These are phyloP conservation scores for Parnassius orleans DNA, from an alignment of 2,888 invertebrate species.

Conservation along the genomic window DNA sequence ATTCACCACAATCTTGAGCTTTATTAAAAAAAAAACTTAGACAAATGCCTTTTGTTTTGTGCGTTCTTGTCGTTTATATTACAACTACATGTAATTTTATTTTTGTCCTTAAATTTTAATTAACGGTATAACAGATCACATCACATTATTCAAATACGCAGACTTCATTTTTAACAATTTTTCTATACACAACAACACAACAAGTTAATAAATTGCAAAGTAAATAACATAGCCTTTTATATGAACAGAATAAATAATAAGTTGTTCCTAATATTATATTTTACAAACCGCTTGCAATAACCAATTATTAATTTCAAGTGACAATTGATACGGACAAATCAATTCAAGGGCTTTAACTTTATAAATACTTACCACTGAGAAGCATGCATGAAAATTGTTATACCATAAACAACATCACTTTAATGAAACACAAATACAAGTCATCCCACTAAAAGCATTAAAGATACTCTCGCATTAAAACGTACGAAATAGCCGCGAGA, in stretches of 20 bases:
- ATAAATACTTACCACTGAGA: conserved; percentile 9
- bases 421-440: conserved; percentile 31
- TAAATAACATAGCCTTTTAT: no score
- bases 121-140: no score
- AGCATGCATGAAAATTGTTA: not conserved
- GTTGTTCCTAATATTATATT: not conserved
- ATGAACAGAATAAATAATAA: no score
- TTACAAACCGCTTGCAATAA: not conserved
- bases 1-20: no score
- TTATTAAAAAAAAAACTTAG: no score
- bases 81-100: no score
- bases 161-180: not conserved
- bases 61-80: no score
- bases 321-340: not conserved
- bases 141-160: no score
- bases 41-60: no score
- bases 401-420: conserved; percentile 6
- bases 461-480: not conserved
- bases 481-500: not conserved
- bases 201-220: no score
- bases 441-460: conserved; percentile 11
- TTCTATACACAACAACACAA: not conserved
- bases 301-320: not conserved
- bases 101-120: no score
- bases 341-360: not conserved